Evolutionary conservation across 2,113 vertebrate genomes (phyloP).

Genomic region (Reinhardtius hippoglossoides): DNA sequence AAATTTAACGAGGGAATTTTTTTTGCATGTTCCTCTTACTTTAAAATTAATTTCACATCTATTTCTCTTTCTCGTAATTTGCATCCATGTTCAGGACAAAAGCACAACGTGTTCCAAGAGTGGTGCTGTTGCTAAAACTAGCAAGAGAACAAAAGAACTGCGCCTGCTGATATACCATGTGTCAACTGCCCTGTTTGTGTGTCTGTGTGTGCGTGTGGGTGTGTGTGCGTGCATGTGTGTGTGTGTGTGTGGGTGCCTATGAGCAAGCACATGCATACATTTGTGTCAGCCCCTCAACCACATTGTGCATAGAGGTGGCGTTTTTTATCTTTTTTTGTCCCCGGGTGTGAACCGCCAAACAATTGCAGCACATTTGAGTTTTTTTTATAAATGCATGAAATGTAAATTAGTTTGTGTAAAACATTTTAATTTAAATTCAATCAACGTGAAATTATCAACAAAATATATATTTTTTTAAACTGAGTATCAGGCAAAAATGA

Average conservation of each 20-base stretch:
- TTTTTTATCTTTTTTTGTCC: constrained; percentile 20
- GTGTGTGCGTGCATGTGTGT: background rate
- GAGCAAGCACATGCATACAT: constrained; percentile 61
- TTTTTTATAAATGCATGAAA: background rate
- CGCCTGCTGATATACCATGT: constrained; percentile 80
- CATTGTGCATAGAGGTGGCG: constrained; percentile 48
- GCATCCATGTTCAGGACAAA: constrained; percentile 55
- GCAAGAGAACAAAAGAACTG: constrained; percentile 76
- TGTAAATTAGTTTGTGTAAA: background rate
- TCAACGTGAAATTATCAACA: no score
- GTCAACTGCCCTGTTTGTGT: constrained; percentile 65
- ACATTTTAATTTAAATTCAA: no score
- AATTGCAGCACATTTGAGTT: background rate
- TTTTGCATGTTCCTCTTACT: background rate
- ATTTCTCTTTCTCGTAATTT: background rate
- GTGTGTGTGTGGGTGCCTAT: constrained; percentile 36
- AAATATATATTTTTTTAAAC: no score
- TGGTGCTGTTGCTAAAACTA: constrained; percentile 65
- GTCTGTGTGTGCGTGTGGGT: constrained; percentile 23
- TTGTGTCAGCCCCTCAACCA: constrained; percentile 55
- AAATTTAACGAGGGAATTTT: no score
- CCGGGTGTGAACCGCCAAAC: constrained; percentile 56
- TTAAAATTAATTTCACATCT: background rate
- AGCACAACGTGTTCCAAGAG: constrained; percentile 64
- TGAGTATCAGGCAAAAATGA: no score